Evolutionary conservation across 1,140 invertebrate species (phyloP), one percentile per base, ranked within the genome.

Genomic region (Lerema accius): DNA sequence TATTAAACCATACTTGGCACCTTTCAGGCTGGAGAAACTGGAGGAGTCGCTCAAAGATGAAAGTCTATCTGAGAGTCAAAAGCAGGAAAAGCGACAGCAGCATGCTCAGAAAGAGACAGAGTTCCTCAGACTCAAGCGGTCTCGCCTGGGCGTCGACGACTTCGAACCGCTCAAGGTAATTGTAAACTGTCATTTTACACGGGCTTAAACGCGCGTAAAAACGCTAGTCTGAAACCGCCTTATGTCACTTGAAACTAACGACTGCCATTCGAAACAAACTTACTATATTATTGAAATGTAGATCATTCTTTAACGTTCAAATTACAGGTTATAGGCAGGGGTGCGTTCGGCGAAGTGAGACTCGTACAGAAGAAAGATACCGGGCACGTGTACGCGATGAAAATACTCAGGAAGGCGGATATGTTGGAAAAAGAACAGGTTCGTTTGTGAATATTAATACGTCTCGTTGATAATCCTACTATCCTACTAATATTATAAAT

Each of bases 311-410:
- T n/a, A n/a, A n/a, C n/a, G n/a, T 40, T 56, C 46, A 23, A n/a
- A 42, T 64, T 69, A 4, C 72, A 90, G 90, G 92, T 99, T 15
- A 97, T 97, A 73, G 99, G 99, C 10, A 93, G 98, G 81, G 99
- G 99, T 56, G 99, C 99, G 17, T 99, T 99, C 89, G 99, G 99
- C 45, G 99, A 99, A 92, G 98, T 99, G 49, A 95, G 99, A 71
- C 92, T 99, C 10, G 99, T 99, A 45, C 99, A 99, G 92, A 99
- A 99, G 90, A 99, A 99, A 90, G 99, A 99, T 87, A 99, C 98
- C 5, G 99, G 99, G 16, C 98, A 99, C 92, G 98, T 99, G 15
- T 99, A 99, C 91, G 99, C 99, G 9, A 99, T 99, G 99, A 99
- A 99, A 92, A 99, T 99, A 82, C 94, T 99, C 26, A 93, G 98